Percentiles rank a stretch among this genome's conserved stretches.
Conservation (phyloP, 2,888 invertebrate genomes). For the Deladenus siricidicola region DNA sequence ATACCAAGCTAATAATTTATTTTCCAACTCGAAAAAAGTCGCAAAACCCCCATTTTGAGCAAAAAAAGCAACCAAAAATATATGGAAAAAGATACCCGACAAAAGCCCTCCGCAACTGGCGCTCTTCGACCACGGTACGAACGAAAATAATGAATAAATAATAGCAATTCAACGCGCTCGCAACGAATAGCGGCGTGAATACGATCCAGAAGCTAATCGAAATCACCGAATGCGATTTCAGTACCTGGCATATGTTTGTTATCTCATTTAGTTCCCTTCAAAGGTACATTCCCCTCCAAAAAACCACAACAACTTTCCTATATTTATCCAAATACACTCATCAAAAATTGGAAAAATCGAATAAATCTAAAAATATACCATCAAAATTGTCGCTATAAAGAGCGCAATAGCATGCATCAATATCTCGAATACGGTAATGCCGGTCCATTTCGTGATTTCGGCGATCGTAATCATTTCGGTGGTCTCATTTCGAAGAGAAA, state of each 20-base stretch:
- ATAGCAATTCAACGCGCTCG: conserved; percentile 84
- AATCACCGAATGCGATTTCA: conserved; percentile 11
- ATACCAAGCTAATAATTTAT: no score
- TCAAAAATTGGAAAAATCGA: no score
- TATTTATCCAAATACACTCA: no score
- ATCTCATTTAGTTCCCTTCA: no score
- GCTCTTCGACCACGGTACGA: conserved; percentile 73
- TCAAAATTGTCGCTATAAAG: conserved; percentile 72
- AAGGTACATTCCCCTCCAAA: no score
- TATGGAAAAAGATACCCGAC: no score
- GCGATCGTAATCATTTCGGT: conserved; percentile 67
- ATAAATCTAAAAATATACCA: conserved; percentile 56
- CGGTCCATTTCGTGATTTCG: conserved; percentile 85
- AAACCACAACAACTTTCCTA: background rate
- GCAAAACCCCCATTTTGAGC: no score
- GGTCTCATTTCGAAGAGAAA: background rate
- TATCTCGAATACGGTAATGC: conserved; percentile 87
- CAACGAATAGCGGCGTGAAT: conserved; percentile 81
- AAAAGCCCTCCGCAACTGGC: conserved; percentile 58
- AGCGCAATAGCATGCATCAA: conserved; percentile 78
- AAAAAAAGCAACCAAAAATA: no score
- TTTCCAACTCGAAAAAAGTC: no score
- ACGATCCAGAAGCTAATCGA: conserved; percentile 74
- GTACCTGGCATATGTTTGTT: conserved; percentile 21
- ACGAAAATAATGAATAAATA: conserved; percentile 90